Base-by-base conservation (phyloP, 2,888 invertebrate genomes). In the Blastobasis lacticolella region DNA sequence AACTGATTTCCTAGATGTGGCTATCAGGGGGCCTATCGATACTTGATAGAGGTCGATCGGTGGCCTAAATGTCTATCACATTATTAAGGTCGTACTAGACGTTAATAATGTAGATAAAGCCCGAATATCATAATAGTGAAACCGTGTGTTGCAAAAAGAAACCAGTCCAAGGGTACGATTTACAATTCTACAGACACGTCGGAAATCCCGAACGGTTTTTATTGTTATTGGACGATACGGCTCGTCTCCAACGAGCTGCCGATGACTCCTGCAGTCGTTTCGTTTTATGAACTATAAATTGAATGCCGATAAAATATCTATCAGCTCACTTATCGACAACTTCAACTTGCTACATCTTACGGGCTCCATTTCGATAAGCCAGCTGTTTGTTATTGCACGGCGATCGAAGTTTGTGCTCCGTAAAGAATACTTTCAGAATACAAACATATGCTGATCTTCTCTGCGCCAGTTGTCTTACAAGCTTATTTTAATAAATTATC, bases 91-190 rank as follows among this genome's bases (percentile, higher is more conserved):
- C 23, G 23, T 23, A 23, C 23, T 23, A 23, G 23, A 23, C 23
- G 23, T 23, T 23, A 23, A 23, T 23, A 23, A 23, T 23, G 23
- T 23, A 23, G 23, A 23, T 23, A 23, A 23, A 23, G 23, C 23
- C 23, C 23, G 23, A 23, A 23, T 23, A 23, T 23, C 23, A 23
- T 23, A 23, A 3, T 23, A 23, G 23, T 23, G 23, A 23, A 23
- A 23, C 46, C 52, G 51, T 53, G 23, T 23, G 23, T 23, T 23
- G 23, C 23, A 52, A 58, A 57, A 56, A 61, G 66, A 68, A 78
- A 72, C 57, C 69, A 75, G 81, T 64, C 71, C 79, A 80, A 81
- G 79, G 78, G 71, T 73, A 64, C 59, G 53, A 56, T 61, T 49
- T 57, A 57, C 52, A 56, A 54, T 62, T 59, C 60, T 61, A 55